These are phyloP conservation scores for Alligator mississippiensis DNA, from an alignment of 2,113 vertebrate genomes.

Conservation along the genomic window DNA sequence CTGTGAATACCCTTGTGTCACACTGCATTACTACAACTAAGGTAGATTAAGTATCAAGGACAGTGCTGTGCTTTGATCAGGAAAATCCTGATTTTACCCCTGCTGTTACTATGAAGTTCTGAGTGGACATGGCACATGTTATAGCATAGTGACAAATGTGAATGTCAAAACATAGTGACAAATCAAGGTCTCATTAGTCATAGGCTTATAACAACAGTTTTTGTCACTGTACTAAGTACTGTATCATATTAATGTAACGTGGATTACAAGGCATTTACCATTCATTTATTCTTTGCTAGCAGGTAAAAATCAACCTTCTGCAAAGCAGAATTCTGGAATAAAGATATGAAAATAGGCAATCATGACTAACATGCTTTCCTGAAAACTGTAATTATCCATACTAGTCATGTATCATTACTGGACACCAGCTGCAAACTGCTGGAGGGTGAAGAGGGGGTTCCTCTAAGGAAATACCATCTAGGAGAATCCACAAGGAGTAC, in stretches of 20 bases:
- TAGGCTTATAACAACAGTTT: neutral
- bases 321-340: slow-evolving; percentile 17
- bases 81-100: neutral
- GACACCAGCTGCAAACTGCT: neutral
- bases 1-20: neutral
- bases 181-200: neutral
- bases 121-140: neutral
- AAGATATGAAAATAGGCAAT: neutral
- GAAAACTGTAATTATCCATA: slow-evolving; percentile 21
- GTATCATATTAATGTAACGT: neutral
- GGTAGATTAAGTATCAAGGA: neutral
- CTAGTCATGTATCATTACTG: neutral
- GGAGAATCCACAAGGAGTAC: neutral
- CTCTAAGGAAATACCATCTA: neutral
- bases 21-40: neutral
- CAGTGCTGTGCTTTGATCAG: neutral
- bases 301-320: neutral
- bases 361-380: neutral
- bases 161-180: neutral
- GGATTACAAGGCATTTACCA: neutral
- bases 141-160: neutral
- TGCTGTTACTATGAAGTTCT: neutral
- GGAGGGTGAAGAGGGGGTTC: neutral
- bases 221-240: neutral
- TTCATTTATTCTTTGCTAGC: neutral